Evolutionary conservation across 2,113 vertebrate species (phyloP), one percentile per base, ranked within the genome.

Genomic region (Cepphus grylle): DNA sequence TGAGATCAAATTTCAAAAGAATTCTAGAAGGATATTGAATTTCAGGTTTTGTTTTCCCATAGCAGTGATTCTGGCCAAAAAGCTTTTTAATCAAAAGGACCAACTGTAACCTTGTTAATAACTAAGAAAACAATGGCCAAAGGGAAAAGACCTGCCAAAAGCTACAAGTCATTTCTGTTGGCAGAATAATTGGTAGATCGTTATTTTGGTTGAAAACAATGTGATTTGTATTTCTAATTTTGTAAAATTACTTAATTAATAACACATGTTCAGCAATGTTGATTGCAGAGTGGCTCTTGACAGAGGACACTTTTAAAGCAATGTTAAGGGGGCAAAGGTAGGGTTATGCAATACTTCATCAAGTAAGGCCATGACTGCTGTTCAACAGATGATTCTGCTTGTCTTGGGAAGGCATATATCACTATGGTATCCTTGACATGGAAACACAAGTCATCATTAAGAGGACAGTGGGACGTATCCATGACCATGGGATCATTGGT

Each of bases 111-210:
- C 94, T 97, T 98, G 97, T 98, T 99, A 99, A 99, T 99, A 98
- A 98, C 98, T 98, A 98, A 97, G 98, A 99, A 99, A 99, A 99
- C 98, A 98, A 98, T 98, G 97, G 95, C 96, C 72, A 97, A 98
- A 98, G 97, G 95, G 96, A 97, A 98, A 97, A 94, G 93, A 95
- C 83, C 97, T 98, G 98, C 98, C 98, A 98, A 98, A 97, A 98
- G 96, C 98, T 97, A 98, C 98, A 98, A 98, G 98, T 98, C 67
- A 94, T 88, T 97, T 95, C 71, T 93, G 96, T 98, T 98, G 98
- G 98, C 98, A 98, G 98, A 98, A 98, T 98, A 99, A 99, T 98
- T 98, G 98, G 98, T 97, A 98, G 96, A 96, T 98, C 92, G 76
- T 97, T 98, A 96, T 99, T 99, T 98, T 98, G 98, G 97, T 95